Evolutionary conservation across 1,140 invertebrate genomes (phyloP).

Genomic region (Drosophila pruinosa): DNA sequence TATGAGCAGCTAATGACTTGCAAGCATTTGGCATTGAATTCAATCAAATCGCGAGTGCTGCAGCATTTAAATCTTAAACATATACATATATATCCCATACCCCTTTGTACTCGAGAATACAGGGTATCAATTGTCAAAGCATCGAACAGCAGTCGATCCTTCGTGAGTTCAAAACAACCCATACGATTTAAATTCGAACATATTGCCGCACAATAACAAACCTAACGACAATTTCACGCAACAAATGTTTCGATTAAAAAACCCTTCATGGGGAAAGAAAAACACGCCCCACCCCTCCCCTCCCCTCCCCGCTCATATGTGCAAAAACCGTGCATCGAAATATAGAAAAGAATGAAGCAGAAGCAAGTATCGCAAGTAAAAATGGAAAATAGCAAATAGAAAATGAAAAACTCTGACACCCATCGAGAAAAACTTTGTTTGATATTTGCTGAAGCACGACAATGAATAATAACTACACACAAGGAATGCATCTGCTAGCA

Average conservation of each 20-base stretch:
- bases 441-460: constrained; percentile 75
- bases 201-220: constrained; percentile 59
- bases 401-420: neutral
- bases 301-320: constrained; percentile 54
- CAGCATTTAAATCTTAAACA: constrained; percentile 18
- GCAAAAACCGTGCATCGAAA: constrained; percentile 40
- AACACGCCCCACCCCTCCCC: too few species aligned
- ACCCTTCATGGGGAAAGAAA: constrained; percentile 43
- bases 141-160: neutral
- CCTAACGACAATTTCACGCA: constrained; percentile 72
- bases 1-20: constrained; percentile 65
- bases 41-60: neutral
- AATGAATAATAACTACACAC: constrained; percentile 75
- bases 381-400: neutral
- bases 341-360: constrained; percentile 21
- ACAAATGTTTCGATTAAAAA: constrained; percentile 77
- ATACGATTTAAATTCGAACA: constrained; percentile 66
- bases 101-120: neutral
- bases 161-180: constrained; percentile 1
- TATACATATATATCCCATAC: too few species aligned
- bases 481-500: constrained; percentile 60
- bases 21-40: constrained; percentile 1
- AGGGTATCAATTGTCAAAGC: neutral
- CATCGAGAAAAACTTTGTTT: constrained; percentile 58
- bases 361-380: neutral